A percentile compares a stretch with the other conserved stretches of the same genome.
Evolutionary conservation across 2,888 invertebrate genomes (phyloP).

Genomic region (Lycophotia porphyrea): DNA sequence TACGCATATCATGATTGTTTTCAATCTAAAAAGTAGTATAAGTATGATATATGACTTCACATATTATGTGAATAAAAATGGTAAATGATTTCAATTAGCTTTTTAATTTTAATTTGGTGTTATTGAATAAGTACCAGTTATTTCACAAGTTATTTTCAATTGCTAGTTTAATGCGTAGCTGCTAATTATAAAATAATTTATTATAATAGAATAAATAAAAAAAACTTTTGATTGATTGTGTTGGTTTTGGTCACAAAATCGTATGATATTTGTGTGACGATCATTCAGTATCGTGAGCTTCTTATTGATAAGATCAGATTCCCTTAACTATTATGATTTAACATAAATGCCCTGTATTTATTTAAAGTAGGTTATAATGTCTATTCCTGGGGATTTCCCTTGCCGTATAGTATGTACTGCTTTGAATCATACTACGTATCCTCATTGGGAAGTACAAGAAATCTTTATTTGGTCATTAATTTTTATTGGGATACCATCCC

Average conservation of each 20-base stretch:
- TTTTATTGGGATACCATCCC: too few species aligned
- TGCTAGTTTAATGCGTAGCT: neutral
- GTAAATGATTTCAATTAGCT: too few species aligned
- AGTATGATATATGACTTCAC: too few species aligned
- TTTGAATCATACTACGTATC: constrained; percentile 6
- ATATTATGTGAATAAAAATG: too few species aligned
- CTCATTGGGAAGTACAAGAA: neutral
- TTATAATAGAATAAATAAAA: neutral
- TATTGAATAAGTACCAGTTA: too few species aligned
- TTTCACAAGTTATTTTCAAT: too few species aligned
- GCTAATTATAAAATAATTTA: neutral
- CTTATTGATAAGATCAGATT: constrained; percentile 7
- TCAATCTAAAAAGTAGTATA: too few species aligned
- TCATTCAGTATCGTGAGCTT: neutral
- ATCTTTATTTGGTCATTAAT: too few species aligned
- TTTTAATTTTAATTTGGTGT: too few species aligned
- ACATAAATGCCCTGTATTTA: neutral
- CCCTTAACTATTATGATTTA: neutral
- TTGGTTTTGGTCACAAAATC: neutral
- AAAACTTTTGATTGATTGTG: neutral
- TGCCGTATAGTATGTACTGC: too few species aligned
- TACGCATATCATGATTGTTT: too few species aligned
- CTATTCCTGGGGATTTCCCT: neutral
- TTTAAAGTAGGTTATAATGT: neutral
- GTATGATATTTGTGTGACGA: neutral